These are phyloP conservation scores for Cosmia trapezina DNA, from an alignment of 2,888 invertebrate genomes.

Conservation along the genomic window DNA sequence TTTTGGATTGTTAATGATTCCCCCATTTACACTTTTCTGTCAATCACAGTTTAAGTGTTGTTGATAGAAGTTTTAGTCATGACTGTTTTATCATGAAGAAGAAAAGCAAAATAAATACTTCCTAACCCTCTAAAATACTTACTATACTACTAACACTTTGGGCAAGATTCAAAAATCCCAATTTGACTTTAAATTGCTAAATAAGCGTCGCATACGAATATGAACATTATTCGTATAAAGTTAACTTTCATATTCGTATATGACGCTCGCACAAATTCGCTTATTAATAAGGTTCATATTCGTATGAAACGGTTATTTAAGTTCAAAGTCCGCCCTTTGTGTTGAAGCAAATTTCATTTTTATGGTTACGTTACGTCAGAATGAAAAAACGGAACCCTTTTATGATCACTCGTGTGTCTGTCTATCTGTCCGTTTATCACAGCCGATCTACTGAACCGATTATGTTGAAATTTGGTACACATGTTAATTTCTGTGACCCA, in stretches of 20 bases:
- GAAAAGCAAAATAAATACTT: not conserved
- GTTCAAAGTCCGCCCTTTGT: too few species aligned
- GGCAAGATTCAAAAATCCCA: not conserved
- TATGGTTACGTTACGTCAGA: too few species aligned
- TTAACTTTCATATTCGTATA: not conserved
- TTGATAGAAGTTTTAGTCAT: constrained; percentile 55
- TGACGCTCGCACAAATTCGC: too few species aligned
- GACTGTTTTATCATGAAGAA: constrained; percentile 16
- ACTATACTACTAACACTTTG: too few species aligned
- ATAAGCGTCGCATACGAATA: not conserved
- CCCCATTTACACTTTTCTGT: constrained; percentile 66
- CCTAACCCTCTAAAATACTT: not conserved
- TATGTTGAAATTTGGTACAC: too few species aligned
- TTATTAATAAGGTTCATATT: not conserved
- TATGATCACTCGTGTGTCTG: too few species aligned
- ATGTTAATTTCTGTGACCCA: too few species aligned
- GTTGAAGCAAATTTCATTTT: too few species aligned
- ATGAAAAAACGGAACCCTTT: too few species aligned
- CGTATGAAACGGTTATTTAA: too few species aligned
- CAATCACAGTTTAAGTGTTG: constrained; percentile 72
- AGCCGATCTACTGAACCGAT: too few species aligned
- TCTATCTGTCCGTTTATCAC: too few species aligned
- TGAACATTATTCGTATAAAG: not conserved
- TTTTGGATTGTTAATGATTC: constrained; percentile 77
- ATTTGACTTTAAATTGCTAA: not conserved